These are phyloP conservation scores for Lacerta viridis DNA, from an alignment of 2,797 vertebrate genomes.

Conservation along the genomic window DNA sequence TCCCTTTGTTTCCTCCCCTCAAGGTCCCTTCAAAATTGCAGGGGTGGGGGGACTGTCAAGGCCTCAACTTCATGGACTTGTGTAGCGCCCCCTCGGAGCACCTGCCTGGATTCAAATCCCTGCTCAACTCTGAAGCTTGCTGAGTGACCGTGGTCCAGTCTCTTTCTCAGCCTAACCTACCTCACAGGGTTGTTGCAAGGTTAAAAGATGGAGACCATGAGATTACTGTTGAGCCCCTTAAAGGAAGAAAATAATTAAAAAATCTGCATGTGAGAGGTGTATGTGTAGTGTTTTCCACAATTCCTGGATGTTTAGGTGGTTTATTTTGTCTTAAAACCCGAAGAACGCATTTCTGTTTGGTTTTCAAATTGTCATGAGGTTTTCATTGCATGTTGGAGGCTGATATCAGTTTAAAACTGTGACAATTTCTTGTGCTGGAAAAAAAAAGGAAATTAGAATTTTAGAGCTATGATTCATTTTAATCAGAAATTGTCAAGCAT, in stretches of 20 bases:
- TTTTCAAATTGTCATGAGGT: conserved; percentile 46
- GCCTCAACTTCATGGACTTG: too few species aligned
- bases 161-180: not conserved
- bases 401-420: conserved; percentile 72
- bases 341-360: conserved; percentile 43
- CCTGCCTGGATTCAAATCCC: not conserved
- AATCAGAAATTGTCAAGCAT: conserved; percentile 87
- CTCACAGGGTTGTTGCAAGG: not conserved
- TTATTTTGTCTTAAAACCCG: conserved; percentile 16
- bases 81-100: too few species aligned
- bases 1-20: too few species aligned
- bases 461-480: conserved; percentile 87
- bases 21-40: too few species aligned
- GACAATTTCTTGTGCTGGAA: conserved; percentile 79
- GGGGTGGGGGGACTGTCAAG: too few species aligned
- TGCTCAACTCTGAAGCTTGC: not conserved
- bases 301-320: not conserved
- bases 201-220: not conserved
- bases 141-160: not conserved
- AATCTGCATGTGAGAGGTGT: not conserved
- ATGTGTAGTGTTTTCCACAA: not conserved
- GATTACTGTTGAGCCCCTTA: not conserved
- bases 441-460: conserved; percentile 84
- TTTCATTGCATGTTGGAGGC: conserved; percentile 50
- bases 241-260: conserved; percentile 20